Base-by-base conservation (phyloP, 2,888 invertebrate genomes). In the Amiota mariae region DNA sequence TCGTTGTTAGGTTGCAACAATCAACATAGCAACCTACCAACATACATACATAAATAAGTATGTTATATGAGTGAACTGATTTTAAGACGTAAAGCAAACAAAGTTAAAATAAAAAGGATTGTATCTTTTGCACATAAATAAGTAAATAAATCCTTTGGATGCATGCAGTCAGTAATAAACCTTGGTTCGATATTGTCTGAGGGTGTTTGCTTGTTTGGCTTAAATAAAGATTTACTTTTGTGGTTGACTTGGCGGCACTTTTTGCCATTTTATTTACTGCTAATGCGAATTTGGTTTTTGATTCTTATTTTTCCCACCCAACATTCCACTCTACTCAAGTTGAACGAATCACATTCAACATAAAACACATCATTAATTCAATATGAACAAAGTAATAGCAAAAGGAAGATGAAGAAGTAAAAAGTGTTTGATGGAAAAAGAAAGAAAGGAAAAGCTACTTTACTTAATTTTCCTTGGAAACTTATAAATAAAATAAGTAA, bases 331-430 rank as follows among this genome's bases (percentile, higher is more conserved):
- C 12, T 56, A 12, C 68, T 36, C 68, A 54, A 54, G 10, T 20
- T 36, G 36, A 36, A 36, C 8, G 67, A 67, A 67, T 13, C 72
- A 72, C 72, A 68, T 49, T 71, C 75, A 61, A 79, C 79, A 81
- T 85, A 85, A 85, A 86, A 86, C 83, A 86, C 86, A 86, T 84
- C 85, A 85, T 84, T 84, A 84, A 84, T 84, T 83, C 82, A 83
- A 82, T 82, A 81, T 82, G 80, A 77, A 76, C 24, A n/a, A 9
- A n/a, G 64, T 13, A 51, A 51, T 51, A 54, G n/a, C 8, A 54
- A 54, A 54, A 48, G 9, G n/a, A 48, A 73, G 64, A 66, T 67
- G 59, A 76, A 36, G 36, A 36, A 74, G 66, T 67, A 72, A 67
- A 57, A 56, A 66, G 68, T 8, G 36, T 74, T 12, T 71, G 46